Conservation (phyloP, 2,797 vertebrate species). For the Carcharodon carcharias region DNA sequence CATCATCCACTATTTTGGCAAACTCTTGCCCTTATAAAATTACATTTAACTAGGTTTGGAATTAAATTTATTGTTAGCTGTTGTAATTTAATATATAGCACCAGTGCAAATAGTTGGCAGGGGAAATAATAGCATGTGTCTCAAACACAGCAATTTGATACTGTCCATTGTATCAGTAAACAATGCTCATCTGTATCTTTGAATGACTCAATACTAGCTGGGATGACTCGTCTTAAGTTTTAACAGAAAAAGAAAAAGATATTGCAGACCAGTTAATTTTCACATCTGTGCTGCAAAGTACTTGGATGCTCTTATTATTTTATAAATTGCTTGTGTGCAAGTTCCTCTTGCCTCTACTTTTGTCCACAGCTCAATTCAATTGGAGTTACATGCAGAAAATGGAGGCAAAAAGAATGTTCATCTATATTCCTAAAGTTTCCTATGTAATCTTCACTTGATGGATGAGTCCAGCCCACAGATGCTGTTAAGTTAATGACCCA, state of each 20-base stretch:
- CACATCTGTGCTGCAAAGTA: neutral
- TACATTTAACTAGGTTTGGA: slow-evolving; percentile 6
- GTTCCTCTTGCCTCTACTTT: neutral
- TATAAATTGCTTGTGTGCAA: neutral
- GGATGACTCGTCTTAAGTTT: neutral
- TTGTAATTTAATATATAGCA: slow-evolving; percentile 13
- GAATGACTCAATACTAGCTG: neutral
- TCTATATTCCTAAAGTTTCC: neutral
- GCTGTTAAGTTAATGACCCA: neutral
- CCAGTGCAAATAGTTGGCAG: neutral
- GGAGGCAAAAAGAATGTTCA: neutral
- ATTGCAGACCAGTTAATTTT: neutral
- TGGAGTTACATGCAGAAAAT: neutral
- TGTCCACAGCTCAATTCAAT: neutral
- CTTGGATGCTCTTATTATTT: neutral
- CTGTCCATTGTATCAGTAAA: neutral
- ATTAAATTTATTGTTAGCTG: slow-evolving; percentile 1
- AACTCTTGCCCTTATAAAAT: neutral
- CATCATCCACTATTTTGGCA: neutral
- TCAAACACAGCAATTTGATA: neutral
- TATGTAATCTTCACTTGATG: neutral
- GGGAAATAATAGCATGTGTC: neutral
- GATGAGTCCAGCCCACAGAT: neutral
- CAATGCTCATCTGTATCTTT: slow-evolving; percentile 22
- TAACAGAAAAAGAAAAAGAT: neutral